Conservation (phyloP, 2,888 invertebrate genomes). For the Eubasilissa splendida region DNA sequence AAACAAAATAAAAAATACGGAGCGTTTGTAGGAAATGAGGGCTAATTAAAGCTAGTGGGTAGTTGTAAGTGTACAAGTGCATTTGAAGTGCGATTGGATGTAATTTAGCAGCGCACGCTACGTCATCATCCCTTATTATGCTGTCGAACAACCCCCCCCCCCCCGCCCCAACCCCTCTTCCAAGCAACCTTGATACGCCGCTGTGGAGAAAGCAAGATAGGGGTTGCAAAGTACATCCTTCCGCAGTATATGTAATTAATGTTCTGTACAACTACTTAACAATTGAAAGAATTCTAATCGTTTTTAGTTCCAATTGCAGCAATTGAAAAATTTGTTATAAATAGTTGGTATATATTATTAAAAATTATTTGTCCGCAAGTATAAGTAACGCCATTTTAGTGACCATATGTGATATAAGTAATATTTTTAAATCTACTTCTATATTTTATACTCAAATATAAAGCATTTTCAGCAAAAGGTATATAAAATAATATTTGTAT, state of each 20-base stretch:
- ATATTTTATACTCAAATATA: no score
- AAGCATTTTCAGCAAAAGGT: no score
- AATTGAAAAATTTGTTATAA: no score
- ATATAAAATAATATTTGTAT: no score
- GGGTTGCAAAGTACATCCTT: conserved; percentile 1
- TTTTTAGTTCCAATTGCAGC: no score
- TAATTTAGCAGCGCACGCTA: conserved; percentile 57
- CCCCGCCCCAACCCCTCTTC: background rate
- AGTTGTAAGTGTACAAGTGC: conserved; percentile 53
- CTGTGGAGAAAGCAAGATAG: conserved; percentile 22
- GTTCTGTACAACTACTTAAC: conserved; percentile 14
- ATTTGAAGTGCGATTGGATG: conserved; percentile 56
- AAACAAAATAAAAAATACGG: conserved; percentile 20
- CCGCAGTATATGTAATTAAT: background rate
- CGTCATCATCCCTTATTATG: conserved; percentile 58
- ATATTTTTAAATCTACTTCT: no score
- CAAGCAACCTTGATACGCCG: conserved; percentile 14
- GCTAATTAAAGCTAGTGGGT: conserved; percentile 54
- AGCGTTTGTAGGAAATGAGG: conserved; percentile 50
- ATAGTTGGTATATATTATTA: no score
- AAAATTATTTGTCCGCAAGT: no score
- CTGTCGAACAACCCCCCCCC: conserved; percentile 48
- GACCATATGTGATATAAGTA: no score
- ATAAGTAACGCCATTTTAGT: no score
- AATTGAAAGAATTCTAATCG: background rate